A percentile compares a stretch with the other conserved stretches of the same genome.
phyloP scores from a whole-genome alignment of 2,113 vertebrate genomes.

The Toxotes jaculatrix region DNA sequence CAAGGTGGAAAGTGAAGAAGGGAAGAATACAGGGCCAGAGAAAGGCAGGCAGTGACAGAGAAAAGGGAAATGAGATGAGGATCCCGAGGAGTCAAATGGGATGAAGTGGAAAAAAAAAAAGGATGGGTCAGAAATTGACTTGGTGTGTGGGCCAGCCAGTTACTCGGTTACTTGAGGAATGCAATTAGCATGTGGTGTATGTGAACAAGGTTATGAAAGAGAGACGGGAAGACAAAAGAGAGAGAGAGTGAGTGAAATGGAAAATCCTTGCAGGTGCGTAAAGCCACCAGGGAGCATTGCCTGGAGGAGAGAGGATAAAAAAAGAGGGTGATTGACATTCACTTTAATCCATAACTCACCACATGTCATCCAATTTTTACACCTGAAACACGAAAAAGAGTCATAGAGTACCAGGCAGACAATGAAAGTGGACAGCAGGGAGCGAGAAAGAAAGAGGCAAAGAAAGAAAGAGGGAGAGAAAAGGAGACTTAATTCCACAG shows the following conservation, averaged over 20 bases:
- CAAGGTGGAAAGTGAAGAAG: slow-evolving; percentile 48
- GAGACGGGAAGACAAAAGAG: slow-evolving; percentile 45
- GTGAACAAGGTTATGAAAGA: slow-evolving; percentile 42
- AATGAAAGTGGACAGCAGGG: slow-evolving; percentile 57
- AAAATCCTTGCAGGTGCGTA: slow-evolving; percentile 67
- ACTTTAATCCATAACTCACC: slow-evolving; percentile 75
- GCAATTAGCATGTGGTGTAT: slow-evolving; percentile 65
- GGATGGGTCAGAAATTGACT: slow-evolving; percentile 43
- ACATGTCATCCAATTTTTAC: slow-evolving; percentile 74
- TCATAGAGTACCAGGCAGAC: slow-evolving; percentile 31
- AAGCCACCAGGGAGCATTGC: slow-evolving; percentile 70
- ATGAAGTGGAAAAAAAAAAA: background rate
- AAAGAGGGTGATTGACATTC: slow-evolving; percentile 78
- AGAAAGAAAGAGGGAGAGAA: slow-evolving; percentile 12
- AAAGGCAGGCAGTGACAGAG: slow-evolving; percentile 15
- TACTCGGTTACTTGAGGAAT: slow-evolving; percentile 34
- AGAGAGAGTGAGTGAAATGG: slow-evolving; percentile 8
- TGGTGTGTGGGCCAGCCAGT: slow-evolving; percentile 18
- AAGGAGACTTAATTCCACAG: slow-evolving; percentile 44
- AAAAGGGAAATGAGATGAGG: slow-evolving; percentile 34
- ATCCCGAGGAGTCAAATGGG: slow-evolving; percentile 40
- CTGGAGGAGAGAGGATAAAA: slow-evolving; percentile 70
- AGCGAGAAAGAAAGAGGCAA: slow-evolving; percentile 15
- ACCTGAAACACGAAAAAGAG: slow-evolving; percentile 63
- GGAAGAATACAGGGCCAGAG: slow-evolving; percentile 17